Conservation (phyloP, 1,140 invertebrate genomes). For the Anastrepha obliqua region DNA sequence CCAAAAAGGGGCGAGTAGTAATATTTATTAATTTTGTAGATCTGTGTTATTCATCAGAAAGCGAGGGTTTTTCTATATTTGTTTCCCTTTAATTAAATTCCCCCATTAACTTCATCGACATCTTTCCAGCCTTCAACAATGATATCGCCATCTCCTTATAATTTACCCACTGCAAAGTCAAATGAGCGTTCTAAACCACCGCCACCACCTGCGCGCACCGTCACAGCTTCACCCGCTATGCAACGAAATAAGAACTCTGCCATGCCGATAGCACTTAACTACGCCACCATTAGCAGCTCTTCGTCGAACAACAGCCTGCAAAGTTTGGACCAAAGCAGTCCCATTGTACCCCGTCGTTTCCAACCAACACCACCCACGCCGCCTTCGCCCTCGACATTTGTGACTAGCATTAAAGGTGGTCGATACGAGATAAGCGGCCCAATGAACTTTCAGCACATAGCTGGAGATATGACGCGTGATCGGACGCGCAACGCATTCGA, state of each 20-base stretch:
- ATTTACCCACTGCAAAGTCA: slow-evolving; percentile 44
- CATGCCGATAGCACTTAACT: background rate
- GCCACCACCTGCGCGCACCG: background rate
- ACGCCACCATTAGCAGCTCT: slow-evolving; percentile 61
- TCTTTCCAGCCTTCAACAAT: slow-evolving; percentile 66
- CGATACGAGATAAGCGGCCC: slow-evolving; percentile 71
- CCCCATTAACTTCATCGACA: background rate
- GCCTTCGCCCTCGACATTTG: slow-evolving; percentile 55
- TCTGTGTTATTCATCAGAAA: too few species aligned
- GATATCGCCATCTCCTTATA: background rate
- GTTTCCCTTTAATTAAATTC: too few species aligned
- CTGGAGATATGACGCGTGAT: slow-evolving; percentile 68
- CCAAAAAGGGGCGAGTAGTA: too few species aligned
- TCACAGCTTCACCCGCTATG: background rate
- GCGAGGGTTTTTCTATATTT: too few species aligned
- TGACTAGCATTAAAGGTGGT: slow-evolving; percentile 66
- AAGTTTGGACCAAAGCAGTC: slow-evolving; percentile 56
- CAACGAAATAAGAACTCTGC: background rate
- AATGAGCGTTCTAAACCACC: slow-evolving; percentile 61
- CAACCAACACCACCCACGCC: slow-evolving; percentile 57
- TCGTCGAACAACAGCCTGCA: slow-evolving; percentile 64
- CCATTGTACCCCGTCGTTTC: slow-evolving; percentile 64
- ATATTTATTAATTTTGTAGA: too few species aligned
- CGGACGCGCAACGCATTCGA: slow-evolving; percentile 70
- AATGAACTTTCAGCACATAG: slow-evolving; percentile 67